Conservation (phyloP, 2,113 vertebrate species). For the Alethe diademata region DNA sequence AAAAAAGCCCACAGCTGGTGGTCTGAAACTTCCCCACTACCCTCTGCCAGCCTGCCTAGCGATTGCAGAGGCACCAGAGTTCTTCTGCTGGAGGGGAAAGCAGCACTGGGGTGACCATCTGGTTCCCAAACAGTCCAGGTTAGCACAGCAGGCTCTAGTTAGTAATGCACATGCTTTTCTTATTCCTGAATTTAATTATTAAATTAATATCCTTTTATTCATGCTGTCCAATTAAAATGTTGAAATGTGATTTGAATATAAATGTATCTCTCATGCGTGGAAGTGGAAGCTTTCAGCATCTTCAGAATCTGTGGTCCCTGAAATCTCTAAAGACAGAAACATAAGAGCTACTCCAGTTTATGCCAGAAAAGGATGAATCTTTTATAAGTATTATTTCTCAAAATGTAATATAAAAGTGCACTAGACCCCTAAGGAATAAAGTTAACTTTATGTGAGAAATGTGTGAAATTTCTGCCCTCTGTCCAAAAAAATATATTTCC, state of each 20-base stretch:
- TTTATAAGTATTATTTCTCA: conserved; percentile 50
- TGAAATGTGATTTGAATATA: neutral
- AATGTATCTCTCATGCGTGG: neutral
- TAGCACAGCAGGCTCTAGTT: neutral
- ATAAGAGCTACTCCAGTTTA: neutral
- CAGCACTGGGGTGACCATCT: neutral
- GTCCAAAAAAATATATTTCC: conserved; percentile 39
- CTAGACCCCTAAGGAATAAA: neutral
- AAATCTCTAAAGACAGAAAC: neutral
- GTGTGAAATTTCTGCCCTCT: neutral
- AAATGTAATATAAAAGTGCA: conserved; percentile 52
- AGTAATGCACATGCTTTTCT: neutral
- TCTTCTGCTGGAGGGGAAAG: neutral
- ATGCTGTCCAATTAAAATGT: neutral
- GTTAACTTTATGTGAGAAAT: conserved; percentile 25
- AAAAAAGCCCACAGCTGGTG: neutral
- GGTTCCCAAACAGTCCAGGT: neutral
- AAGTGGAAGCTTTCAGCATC: neutral
- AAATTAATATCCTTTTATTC: neutral
- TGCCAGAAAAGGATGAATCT: conserved; percentile 8
- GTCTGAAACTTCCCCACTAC: neutral
- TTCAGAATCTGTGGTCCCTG: neutral
- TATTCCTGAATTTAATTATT: neutral
- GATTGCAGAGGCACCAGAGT: neutral
- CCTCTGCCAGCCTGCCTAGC: neutral